A percentile compares a stretch with the other conserved stretches of the same genome.
Evolutionary conservation across 2,888 invertebrate species (phyloP).

Genomic region (Microctonus aethiopoides): DNA sequence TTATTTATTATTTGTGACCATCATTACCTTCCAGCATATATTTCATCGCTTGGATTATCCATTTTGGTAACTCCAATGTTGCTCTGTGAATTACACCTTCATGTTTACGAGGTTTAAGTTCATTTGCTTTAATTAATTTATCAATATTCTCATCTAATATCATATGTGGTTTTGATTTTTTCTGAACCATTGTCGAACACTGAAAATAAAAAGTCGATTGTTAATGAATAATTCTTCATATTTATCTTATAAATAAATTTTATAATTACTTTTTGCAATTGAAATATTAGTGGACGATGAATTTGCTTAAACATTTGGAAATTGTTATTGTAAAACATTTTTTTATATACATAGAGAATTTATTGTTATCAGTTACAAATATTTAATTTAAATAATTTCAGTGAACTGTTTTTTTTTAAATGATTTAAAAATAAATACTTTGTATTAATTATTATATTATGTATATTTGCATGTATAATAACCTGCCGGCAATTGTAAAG

Average conservation of each 20-base stretch:
- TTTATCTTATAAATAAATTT: background rate
- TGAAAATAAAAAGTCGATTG: conserved; percentile 35
- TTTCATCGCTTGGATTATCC: conserved; percentile 72
- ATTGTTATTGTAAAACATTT: too few relatives aligned
- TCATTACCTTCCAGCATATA: conserved; percentile 68
- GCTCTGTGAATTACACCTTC: conserved; percentile 75
- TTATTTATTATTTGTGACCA: background rate
- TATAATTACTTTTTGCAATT: too few relatives aligned
- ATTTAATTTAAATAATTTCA: too few relatives aligned
- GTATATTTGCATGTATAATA: too few relatives aligned
- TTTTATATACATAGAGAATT: too few relatives aligned
- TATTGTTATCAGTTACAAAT: too few relatives aligned
- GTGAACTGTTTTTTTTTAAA: too few relatives aligned
- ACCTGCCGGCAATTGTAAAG: too few relatives aligned
- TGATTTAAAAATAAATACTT: too few relatives aligned
- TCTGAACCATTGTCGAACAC: conserved; percentile 57
- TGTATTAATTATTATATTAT: too few relatives aligned
- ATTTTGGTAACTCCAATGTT: conserved; percentile 71
- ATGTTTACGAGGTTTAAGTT: conserved; percentile 76
- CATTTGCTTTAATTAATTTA: conserved; percentile 69
- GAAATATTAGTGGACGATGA: too few relatives aligned
- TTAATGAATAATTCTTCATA: background rate
- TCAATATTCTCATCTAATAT: conserved; percentile 69
- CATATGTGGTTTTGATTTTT: conserved; percentile 66
- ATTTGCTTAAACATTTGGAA: too few relatives aligned